These are phyloP conservation scores for Anoplolepis gracilipes DNA, from an alignment of 1,140 invertebrate genomes.

Conservation along the genomic window DNA sequence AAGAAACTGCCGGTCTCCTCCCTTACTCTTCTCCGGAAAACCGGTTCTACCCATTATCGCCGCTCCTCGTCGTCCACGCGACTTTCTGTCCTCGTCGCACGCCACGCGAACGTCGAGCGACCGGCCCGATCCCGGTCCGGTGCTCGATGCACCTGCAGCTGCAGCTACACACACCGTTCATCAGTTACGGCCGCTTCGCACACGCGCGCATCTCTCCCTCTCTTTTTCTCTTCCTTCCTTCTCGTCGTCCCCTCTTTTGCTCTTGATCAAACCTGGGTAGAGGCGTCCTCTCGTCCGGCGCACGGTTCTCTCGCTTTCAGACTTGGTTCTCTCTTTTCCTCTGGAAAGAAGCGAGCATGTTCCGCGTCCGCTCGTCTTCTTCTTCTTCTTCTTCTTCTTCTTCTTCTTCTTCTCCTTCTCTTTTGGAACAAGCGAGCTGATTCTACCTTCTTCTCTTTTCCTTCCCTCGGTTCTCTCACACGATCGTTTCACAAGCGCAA, in stretches of 20 bases:
- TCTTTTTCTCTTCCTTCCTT: neutral
- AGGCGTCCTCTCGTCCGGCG: neutral
- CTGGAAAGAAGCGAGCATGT: conserved; percentile 23
- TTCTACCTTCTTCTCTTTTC: conserved; percentile 18
- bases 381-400: conserved; percentile 24
- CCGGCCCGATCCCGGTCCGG: conserved; percentile 69
- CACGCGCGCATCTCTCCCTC: conserved; percentile 4
- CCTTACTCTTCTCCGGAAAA: too few relatives aligned
- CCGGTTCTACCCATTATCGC: conserved; percentile 74
- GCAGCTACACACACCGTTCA: conserved; percentile 74
- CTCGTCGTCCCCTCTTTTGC: conserved; percentile 7
- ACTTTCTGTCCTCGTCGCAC: conserved; percentile 63
- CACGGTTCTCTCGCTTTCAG: conserved; percentile 18
- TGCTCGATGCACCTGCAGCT: conserved; percentile 81
- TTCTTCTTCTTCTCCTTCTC: conserved; percentile 6
- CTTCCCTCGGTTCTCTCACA: conserved; percentile 4
- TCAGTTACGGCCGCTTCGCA: conserved; percentile 64
- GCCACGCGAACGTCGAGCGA: conserved; percentile 83
- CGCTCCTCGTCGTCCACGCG: conserved; percentile 53
- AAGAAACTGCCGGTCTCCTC: conserved; percentile 64
- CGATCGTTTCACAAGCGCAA: conserved; percentile 46
- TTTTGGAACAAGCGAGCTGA: neutral
- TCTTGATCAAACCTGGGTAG: conserved; percentile 32
- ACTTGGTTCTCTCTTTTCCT: conserved; percentile 39
- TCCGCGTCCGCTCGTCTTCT: conserved; percentile 10